Conservation (phyloP, 2,113 vertebrate species). For the Emydura subglobosa region DNA sequence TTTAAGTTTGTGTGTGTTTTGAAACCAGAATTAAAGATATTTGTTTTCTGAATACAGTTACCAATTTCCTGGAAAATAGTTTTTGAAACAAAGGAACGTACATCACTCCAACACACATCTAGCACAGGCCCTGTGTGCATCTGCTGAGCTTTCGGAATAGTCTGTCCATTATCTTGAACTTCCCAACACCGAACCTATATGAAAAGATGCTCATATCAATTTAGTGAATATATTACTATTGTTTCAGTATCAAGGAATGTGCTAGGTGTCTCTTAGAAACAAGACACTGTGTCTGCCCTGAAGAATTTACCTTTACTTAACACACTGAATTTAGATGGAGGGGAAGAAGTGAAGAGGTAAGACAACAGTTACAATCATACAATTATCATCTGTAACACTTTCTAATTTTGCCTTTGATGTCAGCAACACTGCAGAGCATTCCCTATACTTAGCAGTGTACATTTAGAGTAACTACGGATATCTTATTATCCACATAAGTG, state of each 20-base stretch:
- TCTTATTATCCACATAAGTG: background rate
- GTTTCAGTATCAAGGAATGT: background rate
- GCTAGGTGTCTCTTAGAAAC: background rate
- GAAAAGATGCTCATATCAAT: background rate
- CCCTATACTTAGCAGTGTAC: background rate
- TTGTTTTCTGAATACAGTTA: background rate
- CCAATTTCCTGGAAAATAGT: background rate
- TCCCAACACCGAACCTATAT: slow-evolving; percentile 97
- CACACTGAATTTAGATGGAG: fast-evolving
- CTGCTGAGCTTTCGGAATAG: slow-evolving; percentile 98
- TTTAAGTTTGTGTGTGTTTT: fast-evolving
- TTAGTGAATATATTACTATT: background rate
- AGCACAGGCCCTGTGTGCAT: slow-evolving; percentile 97
- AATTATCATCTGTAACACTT: background rate
- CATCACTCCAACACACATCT: slow-evolving; percentile 97
- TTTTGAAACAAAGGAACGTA: slow-evolving; percentile 69
- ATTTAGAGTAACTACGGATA: background rate
- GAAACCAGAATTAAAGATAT: background rate
- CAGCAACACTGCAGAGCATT: background rate
- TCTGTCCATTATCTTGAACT: slow-evolving; percentile 97
- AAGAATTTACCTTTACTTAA: background rate
- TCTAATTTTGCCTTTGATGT: background rate
- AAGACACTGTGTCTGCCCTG: background rate
- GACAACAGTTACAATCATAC: background rate
- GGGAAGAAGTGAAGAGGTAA: background rate